Conservation (phyloP, 2,888 invertebrate genomes). For the Thymelicus acteon region DNA sequence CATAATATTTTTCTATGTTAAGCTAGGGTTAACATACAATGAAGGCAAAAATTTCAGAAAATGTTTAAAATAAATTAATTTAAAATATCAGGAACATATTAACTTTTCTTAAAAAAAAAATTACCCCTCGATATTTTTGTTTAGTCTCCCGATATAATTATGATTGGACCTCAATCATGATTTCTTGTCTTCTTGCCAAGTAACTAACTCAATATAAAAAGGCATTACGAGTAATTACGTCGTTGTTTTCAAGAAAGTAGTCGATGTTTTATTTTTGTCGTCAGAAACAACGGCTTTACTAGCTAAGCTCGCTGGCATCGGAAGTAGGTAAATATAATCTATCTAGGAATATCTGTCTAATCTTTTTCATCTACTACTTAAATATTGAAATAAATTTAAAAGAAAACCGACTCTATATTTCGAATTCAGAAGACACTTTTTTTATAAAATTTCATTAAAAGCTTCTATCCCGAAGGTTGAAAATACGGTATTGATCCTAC, state of each 20-base stretch:
- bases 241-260: conserved; percentile 60
- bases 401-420: too few species aligned
- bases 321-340: background rate
- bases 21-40: too few species aligned
- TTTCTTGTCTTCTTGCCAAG: conserved; percentile 77
- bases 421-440: too few species aligned
- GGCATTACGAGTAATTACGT: conserved; percentile 73
- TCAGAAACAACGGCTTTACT: background rate
- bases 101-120: background rate
- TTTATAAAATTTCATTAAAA: too few species aligned
- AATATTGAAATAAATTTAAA: too few species aligned
- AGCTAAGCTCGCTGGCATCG: background rate
- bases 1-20: too few species aligned
- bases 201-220: conserved; percentile 70
- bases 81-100: background rate
- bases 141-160: background rate
- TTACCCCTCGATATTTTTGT: background rate
- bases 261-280: conserved; percentile 57
- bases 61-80: background rate
- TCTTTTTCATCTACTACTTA: background rate
- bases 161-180: conserved; percentile 56
- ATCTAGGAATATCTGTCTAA: background rate
- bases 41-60: too few species aligned
- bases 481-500: background rate
- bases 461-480: too few species aligned